These are phyloP conservation scores for Microctenopoma steveboyesi DNA, from an alignment of 2,797 vertebrate species.

Conservation along the genomic window DNA sequence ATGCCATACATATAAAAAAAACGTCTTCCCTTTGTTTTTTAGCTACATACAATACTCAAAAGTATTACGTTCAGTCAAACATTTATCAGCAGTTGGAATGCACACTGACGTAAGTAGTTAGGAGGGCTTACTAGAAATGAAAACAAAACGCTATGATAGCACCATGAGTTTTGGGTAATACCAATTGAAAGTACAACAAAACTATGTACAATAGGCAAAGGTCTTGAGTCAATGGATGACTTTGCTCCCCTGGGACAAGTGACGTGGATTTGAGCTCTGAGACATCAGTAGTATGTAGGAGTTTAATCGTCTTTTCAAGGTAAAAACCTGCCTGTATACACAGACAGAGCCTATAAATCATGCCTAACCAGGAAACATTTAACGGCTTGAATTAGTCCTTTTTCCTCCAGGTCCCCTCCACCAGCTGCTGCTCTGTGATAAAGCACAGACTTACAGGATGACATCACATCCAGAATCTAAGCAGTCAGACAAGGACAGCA, in stretches of 20 bases:
- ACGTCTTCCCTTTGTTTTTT: constrained; percentile 53
- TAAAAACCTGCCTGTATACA: constrained; percentile 40
- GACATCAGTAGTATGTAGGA: constrained; percentile 71
- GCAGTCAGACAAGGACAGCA: constrained; percentile 66
- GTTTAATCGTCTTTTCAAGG: constrained; percentile 28
- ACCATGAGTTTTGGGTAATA: constrained; percentile 74
- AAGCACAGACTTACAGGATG: constrained; percentile 58
- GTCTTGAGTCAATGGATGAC: constrained; percentile 54
- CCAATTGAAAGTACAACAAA: constrained; percentile 65
- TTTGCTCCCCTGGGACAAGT: constrained; percentile 73
- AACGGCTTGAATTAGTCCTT: constrained; percentile 57
- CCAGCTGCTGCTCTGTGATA: constrained; percentile 48
- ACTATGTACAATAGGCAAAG: constrained; percentile 69
- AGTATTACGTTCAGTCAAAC: constrained; percentile 57
- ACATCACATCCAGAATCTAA: constrained; percentile 67
- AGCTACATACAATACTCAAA: constrained; percentile 70
- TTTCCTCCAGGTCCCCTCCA: constrained; percentile 54
- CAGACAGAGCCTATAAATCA: constrained; percentile 41
- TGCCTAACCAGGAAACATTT: constrained; percentile 48
- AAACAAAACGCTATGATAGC: constrained; percentile 68
- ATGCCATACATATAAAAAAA: constrained; percentile 44
- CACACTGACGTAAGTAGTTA: constrained; percentile 50
- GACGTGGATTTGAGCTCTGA: constrained; percentile 82
- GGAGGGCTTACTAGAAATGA: constrained; percentile 32
- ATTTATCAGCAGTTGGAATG: constrained; percentile 55